Evolutionary conservation across 2,797 vertebrate genomes (phyloP).

Genomic region (Cercopithecus petaurista): DNA sequence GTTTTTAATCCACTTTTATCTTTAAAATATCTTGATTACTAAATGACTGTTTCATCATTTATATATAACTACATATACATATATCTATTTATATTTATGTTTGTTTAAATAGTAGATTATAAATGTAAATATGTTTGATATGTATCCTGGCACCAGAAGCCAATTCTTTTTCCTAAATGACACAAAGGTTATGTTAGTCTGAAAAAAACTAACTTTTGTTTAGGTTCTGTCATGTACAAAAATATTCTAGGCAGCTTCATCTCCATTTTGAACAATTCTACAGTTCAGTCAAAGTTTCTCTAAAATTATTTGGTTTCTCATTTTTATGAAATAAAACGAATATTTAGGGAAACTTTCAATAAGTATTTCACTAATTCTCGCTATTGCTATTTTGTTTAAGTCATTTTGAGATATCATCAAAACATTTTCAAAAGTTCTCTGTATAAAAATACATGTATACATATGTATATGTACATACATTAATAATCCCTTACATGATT

Average conservation of each 20-base stretch:
- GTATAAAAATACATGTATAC: background rate
- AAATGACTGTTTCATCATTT: background rate
- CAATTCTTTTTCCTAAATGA: background rate
- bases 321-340: background rate
- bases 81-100: background rate
- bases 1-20: conserved; percentile 15
- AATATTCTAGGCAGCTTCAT: background rate
- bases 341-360: background rate
- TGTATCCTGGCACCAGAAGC: background rate
- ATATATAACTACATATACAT: background rate
- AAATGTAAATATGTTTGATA: background rate
- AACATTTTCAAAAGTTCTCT: background rate
- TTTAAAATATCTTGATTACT: background rate
- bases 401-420: background rate
- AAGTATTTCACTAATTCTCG: background rate
- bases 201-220: background rate
- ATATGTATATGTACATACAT: background rate
- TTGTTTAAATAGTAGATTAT: background rate
- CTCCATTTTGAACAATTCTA: background rate
- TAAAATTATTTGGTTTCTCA: background rate
- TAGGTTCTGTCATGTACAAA: background rate
- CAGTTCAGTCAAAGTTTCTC: background rate
- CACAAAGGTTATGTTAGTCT: background rate
- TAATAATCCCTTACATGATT: background rate
- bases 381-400: background rate